Percentiles rank a stretch among this genome's conserved stretches.
Evolutionary conservation across 2,888 invertebrate genomes (phyloP).

Genomic region (Drosophila pseudotalamancana): DNA sequence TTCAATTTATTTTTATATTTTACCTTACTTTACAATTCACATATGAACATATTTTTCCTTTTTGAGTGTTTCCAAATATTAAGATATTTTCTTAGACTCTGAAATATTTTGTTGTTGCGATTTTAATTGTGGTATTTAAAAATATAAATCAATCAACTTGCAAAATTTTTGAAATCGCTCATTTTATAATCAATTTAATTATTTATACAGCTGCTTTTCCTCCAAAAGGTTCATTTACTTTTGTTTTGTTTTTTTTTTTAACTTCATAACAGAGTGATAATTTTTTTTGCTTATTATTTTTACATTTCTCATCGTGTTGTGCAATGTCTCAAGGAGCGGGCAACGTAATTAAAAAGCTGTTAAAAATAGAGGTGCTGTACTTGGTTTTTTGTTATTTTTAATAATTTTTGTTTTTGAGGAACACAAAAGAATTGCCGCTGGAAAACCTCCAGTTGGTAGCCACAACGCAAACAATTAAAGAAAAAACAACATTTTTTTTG

Average conservation of each 20-base stretch:
- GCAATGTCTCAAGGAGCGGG: constrained; percentile 44
- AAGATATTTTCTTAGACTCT: too few relatives aligned
- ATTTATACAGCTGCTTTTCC: constrained; percentile 52
- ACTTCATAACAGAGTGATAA: constrained; percentile 45
- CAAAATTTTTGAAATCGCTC: background rate
- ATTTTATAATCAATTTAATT: constrained; percentile 45
- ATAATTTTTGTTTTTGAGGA: constrained; percentile 10
- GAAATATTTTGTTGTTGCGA: too few relatives aligned
- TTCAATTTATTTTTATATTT: too few relatives aligned
- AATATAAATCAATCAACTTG: constrained; percentile 37
- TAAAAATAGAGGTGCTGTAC: constrained; percentile 37
- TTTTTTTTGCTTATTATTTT: constrained; percentile 40
- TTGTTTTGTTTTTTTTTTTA: constrained; percentile 1
- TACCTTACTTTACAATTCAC: too few relatives aligned
- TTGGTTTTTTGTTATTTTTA: constrained; percentile 9
- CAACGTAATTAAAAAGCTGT: constrained; percentile 65
- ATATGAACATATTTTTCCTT: too few relatives aligned
- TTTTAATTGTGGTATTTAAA: constrained; percentile 7
- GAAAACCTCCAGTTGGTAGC: constrained; percentile 29
- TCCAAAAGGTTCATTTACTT: constrained; percentile 57
- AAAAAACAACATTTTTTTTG: constrained; percentile 44
- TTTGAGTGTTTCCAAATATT: too few relatives aligned
- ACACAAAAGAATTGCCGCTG: constrained; percentile 66
- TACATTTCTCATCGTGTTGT: constrained; percentile 41
- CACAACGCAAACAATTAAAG: constrained; percentile 41